These are phyloP conservation scores for Poecilia gillii DNA, from an alignment of 2,797 vertebrate genomes.

Conservation along the genomic window DNA sequence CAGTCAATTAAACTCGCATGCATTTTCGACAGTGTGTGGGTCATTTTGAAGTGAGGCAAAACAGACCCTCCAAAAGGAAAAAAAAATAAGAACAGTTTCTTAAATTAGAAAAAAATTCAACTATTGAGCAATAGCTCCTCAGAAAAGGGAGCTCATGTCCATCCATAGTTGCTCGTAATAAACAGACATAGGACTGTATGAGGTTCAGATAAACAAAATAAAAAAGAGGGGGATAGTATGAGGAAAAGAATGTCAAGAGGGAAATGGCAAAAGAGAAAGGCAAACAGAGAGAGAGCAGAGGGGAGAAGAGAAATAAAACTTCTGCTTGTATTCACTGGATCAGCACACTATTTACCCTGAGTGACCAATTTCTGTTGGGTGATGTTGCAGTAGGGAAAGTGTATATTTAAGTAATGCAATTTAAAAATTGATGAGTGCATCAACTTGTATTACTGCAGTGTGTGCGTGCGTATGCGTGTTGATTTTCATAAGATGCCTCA, in stretches of 20 bases:
- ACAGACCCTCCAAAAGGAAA: conserved; percentile 13
- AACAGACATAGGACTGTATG: conserved; percentile 27
- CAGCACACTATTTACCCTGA: conserved; percentile 50
- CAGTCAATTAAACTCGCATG: not conserved
- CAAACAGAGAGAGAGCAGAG: not conserved
- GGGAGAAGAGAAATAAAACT: conserved; percentile 34
- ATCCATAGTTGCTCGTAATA: conserved; percentile 24
- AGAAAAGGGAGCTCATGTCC: conserved; percentile 20
- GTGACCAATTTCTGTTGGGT: conserved; percentile 50
- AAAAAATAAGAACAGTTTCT: not conserved
- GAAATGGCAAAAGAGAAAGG: not conserved
- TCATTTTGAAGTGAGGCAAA: not conserved
- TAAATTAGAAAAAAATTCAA: conserved; percentile 1
- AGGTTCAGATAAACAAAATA: conserved; percentile 20
- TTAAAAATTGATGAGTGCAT: conserved; percentile 57
- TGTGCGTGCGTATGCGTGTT: not conserved
- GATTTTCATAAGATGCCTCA: not conserved
- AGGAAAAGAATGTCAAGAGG: conserved; percentile 3
- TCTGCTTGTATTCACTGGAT: conserved; percentile 54
- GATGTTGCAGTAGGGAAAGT: conserved; percentile 42
- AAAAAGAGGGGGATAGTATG: not conserved
- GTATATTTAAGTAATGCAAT: conserved; percentile 49
- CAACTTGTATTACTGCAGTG: conserved; percentile 23
- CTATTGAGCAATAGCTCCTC: conserved; percentile 12
- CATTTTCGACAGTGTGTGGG: not conserved